Percentiles rank a stretch among this genome's conserved stretches.
These are phyloP conservation scores for Melipona beecheii DNA, from an alignment of 2,888 invertebrate genomes.

Conservation along the genomic window DNA sequence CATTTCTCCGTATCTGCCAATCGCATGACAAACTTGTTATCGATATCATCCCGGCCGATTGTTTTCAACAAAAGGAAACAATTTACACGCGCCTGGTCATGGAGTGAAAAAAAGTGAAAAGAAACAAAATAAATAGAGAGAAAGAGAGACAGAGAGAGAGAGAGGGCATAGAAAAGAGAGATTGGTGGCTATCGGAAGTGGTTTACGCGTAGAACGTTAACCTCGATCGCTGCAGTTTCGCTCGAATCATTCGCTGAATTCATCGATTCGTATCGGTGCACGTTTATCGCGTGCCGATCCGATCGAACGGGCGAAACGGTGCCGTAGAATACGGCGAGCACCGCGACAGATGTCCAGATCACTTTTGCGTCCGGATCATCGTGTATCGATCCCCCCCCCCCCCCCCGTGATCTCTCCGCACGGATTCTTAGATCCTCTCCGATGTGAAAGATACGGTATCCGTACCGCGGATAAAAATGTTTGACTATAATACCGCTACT, in stretches of 20 bases:
- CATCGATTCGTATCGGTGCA: conserved; percentile 33
- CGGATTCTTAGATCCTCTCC: neutral
- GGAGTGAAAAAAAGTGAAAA: neutral
- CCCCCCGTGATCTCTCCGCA: neutral
- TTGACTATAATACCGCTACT: conserved; percentile 12
- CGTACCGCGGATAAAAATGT: conserved; percentile 1
- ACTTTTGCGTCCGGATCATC: conserved; percentile 21
- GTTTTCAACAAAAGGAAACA: conserved; percentile 40
- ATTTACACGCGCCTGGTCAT: conserved; percentile 23
- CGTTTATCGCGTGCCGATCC: conserved; percentile 24
- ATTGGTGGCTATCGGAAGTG: conserved; percentile 31
- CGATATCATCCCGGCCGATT: conserved; percentile 27
- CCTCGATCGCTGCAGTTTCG: conserved; percentile 31
- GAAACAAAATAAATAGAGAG: neutral
- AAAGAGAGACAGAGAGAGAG: neutral
- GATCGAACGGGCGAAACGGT: conserved; percentile 15
- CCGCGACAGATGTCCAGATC: conserved; percentile 25
- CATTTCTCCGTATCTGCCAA: neutral
- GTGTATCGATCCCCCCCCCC: neutral
- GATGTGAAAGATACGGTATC: neutral
- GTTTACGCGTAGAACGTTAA: conserved; percentile 41
- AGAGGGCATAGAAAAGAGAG: neutral
- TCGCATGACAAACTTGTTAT: conserved; percentile 17
- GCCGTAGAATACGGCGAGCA: neutral
- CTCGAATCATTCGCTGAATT: conserved; percentile 39